Percentiles rank a stretch among this genome's conserved stretches.
Conservation (phyloP, 2,888 invertebrate genomes). For the Aplocera efformata region DNA sequence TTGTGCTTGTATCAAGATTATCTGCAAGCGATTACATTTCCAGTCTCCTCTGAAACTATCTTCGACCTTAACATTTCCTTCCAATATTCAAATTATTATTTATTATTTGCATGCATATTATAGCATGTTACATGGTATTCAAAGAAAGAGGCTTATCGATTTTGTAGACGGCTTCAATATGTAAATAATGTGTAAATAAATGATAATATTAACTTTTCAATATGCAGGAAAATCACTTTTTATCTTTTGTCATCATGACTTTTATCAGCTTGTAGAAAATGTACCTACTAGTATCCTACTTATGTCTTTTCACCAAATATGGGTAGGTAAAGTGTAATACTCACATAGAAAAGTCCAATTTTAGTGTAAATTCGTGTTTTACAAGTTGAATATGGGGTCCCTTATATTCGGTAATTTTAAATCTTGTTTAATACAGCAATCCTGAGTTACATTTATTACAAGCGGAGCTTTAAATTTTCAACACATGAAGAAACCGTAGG, state of each 20-base stretch:
- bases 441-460: not conserved
- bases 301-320: not conserved
- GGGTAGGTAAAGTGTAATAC: constrained; percentile 5
- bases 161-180: constrained; percentile 46
- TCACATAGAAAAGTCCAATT: too few species aligned
- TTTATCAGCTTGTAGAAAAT: constrained; percentile 1
- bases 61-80: constrained; percentile 25
- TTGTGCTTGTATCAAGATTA: constrained; percentile 12
- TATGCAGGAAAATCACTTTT: constrained; percentile 16
- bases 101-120: constrained; percentile 3
- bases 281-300: not conserved
- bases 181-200: constrained; percentile 55
- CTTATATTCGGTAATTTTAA: too few species aligned
- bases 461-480: constrained; percentile 38
- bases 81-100: constrained; percentile 8
- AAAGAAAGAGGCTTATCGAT: constrained; percentile 48
- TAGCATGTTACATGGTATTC: constrained; percentile 38
- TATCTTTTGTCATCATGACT: not conserved
- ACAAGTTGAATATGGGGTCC: too few species aligned
- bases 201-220: constrained; percentile 18
- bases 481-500: constrained; percentile 35
- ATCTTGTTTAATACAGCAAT: too few species aligned
- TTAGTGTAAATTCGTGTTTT: too few species aligned
- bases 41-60: constrained; percentile 14
- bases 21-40: constrained; percentile 3